Evolutionary conservation across 2,113 vertebrate species (phyloP).

Genomic region (Ginglymostoma cirratum): DNA sequence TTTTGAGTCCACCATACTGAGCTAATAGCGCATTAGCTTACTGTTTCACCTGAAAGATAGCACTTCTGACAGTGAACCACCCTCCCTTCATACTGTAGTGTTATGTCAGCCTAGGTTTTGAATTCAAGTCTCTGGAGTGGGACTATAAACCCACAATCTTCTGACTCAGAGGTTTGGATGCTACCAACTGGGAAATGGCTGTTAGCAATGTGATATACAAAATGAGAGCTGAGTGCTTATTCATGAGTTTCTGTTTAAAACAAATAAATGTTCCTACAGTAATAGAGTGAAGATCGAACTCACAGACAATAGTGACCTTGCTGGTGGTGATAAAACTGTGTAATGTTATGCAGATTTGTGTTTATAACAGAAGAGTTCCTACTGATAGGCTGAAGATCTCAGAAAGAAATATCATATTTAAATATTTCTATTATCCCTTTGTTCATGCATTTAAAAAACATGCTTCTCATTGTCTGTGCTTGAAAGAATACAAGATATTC

Average conservation of each 20-base stretch:
- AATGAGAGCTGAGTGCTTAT: neutral
- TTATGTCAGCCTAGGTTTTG: neutral
- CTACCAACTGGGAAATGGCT: neutral
- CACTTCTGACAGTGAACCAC: neutral
- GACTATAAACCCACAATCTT: neutral
- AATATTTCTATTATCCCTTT: neutral
- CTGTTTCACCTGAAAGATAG: neutral
- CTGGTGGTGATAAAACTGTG: neutral
- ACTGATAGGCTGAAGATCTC: neutral
- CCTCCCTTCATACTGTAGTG: neutral
- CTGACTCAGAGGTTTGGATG: neutral
- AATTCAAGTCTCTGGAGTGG: neutral
- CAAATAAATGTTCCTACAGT: neutral
- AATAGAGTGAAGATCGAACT: neutral
- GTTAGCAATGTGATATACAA: neutral
- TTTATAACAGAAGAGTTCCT: neutral
- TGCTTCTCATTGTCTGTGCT: neutral
- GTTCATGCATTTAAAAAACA: neutral
- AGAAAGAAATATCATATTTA: neutral
- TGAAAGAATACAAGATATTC: neutral
- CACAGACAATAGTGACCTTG: neutral
- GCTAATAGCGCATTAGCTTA: neutral
- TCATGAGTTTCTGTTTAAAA: constrained; percentile 12
- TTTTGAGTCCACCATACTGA: neutral
- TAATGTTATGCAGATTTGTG: neutral